Percentiles rank a stretch among this genome's conserved stretches.
phyloP scores from a whole-genome alignment of 2,888 invertebrate genomes.

The Malthinus flaveolus region DNA sequence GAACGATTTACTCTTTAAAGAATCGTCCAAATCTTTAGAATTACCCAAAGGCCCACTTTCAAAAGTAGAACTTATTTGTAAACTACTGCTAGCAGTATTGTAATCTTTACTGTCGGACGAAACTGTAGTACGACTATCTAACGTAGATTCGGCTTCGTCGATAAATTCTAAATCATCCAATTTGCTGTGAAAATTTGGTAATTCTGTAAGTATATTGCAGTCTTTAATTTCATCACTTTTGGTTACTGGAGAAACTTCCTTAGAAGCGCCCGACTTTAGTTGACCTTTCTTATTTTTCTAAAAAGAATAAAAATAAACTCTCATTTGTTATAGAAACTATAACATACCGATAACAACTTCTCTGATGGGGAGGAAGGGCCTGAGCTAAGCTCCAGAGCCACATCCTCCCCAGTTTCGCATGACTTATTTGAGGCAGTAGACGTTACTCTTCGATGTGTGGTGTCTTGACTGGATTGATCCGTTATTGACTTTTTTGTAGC shows the following conservation, averaged over 20 bases:
- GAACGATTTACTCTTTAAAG: constrained; percentile 14
- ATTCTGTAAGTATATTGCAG: constrained; percentile 43
- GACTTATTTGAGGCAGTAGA: constrained; percentile 44
- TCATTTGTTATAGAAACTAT: neutral
- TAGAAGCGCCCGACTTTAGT: neutral
- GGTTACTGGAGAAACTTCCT: neutral
- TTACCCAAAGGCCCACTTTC: constrained; percentile 40
- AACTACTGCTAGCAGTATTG: constrained; percentile 57
- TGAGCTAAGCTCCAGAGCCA: constrained; percentile 58
- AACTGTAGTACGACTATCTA: constrained; percentile 58
- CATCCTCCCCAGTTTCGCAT: constrained; percentile 60
- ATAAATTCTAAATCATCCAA: constrained; percentile 62
- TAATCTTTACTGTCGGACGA: constrained; percentile 45
- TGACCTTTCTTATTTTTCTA: constrained; percentile 1
- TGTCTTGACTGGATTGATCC: constrained; percentile 59
- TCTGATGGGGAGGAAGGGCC: constrained; percentile 65
- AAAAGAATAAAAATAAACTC: neutral
- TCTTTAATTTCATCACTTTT: constrained; percentile 24
- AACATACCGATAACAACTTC: constrained; percentile 58
- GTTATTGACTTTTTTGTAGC: constrained; percentile 56
- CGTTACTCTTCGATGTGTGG: constrained; percentile 60
- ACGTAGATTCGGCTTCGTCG: constrained; percentile 65
- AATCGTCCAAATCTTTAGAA: constrained; percentile 3
- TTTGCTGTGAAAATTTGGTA: constrained; percentile 34
- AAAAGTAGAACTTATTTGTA: constrained; percentile 40